A percentile compares a stretch with the other conserved stretches of the same genome.
Evolutionary conservation across 2,888 invertebrate genomes (phyloP).

Genomic region (Scotopteryx bipunctaria): DNA sequence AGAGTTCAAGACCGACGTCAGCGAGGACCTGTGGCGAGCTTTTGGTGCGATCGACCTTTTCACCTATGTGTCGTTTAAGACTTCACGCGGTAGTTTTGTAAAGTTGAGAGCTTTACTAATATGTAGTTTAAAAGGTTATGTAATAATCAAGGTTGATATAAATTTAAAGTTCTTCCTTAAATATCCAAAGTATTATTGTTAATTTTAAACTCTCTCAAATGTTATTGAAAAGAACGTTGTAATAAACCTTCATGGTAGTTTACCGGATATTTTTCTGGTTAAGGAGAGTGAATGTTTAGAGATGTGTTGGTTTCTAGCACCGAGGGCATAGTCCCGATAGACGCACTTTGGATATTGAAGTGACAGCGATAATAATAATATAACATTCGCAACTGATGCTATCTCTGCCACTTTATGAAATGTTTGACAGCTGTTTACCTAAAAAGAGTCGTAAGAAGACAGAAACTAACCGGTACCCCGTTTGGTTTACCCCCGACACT

Average conservation of each 20-base stretch:
- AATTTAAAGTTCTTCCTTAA: constrained; percentile 12
- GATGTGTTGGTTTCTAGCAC: not conserved
- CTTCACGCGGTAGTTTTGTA: constrained; percentile 6
- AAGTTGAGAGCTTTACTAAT: constrained; percentile 3
- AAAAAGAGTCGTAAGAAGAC: constrained; percentile 1
- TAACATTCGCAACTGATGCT: not conserved
- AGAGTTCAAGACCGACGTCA: not conserved
- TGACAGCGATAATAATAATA: not conserved
- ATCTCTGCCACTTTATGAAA: not conserved
- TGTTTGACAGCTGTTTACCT: constrained; percentile 1
- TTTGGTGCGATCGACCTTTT: not conserved
- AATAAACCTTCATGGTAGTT: not conserved
- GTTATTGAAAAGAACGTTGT: not conserved
- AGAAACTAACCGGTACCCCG: not conserved
- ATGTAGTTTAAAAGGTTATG: not conserved
- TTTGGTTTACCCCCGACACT: constrained; percentile 18
- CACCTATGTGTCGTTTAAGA: constrained; percentile 2
- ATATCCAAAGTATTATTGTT: constrained; percentile 11
- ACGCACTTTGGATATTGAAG: constrained; percentile 2
- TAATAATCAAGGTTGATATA: constrained; percentile 5
- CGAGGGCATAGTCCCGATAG: constrained; percentile 6
- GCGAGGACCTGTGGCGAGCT: constrained; percentile 4
- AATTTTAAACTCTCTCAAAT: constrained; percentile 10
- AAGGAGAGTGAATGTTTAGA: not conserved
- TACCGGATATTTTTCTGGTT: constrained; percentile 6